Evolutionary conservation across 2,797 vertebrate genomes (phyloP).

Genomic region (Notolabrus celidotus): DNA sequence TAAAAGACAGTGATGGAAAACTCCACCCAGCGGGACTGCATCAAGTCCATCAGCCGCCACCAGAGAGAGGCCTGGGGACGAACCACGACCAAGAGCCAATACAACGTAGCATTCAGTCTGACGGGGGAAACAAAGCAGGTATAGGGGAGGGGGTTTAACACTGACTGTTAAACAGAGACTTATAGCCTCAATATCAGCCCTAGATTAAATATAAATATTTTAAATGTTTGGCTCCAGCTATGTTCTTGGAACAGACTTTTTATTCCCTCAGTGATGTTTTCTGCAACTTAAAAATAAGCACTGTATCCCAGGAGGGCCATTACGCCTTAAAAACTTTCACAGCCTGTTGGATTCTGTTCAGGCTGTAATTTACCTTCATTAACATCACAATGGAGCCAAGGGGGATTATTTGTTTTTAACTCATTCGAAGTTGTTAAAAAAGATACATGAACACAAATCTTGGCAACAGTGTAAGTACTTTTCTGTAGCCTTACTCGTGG

Average conservation of each 20-base stretch:
- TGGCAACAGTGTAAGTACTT: background rate
- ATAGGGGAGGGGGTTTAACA: background rate
- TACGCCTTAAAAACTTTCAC: background rate
- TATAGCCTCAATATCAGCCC: background rate
- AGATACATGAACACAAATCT: background rate
- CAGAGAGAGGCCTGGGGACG: constrained; percentile 3
- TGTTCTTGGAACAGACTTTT: background rate
- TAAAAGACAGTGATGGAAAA: constrained; percentile 27
- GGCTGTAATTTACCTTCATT: background rate
- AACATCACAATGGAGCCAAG: background rate
- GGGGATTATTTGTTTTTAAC: background rate
- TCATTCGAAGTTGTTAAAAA: background rate
- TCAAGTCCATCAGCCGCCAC: constrained; percentile 25
- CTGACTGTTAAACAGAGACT: background rate
- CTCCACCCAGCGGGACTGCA: constrained; percentile 15
- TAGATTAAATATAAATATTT: constrained; percentile 3
- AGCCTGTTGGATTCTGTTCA: background rate
- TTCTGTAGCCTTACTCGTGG: too few relatives aligned
- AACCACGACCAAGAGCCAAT: constrained; percentile 27
- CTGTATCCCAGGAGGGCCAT: background rate
- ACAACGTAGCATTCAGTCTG: background rate
- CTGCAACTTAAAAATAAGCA: background rate
- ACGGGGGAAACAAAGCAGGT: background rate
- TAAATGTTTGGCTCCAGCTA: background rate
- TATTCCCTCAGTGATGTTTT: constrained; percentile 1